Percentiles rank a stretch among this genome's conserved stretches.
These are phyloP conservation scores for Venturia canescens DNA, from an alignment of 1,140 invertebrate species.

Conservation along the genomic window DNA sequence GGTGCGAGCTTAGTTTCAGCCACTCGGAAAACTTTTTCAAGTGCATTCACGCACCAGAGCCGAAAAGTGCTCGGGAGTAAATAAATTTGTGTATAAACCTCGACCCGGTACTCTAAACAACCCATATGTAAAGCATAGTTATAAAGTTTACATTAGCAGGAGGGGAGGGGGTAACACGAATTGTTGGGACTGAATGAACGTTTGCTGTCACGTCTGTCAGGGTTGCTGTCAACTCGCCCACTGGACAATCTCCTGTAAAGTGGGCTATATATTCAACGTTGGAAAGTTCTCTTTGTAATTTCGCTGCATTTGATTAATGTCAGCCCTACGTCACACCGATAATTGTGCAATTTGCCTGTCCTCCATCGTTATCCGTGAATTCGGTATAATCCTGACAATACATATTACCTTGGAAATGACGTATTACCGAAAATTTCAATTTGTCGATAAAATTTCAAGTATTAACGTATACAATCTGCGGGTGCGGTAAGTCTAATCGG, in stretches of 20 bases:
- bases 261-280: slow-evolving; percentile 38
- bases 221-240: not conserved
- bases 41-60: no score
- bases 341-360: slow-evolving; percentile 72
- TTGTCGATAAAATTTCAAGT: slow-evolving; percentile 35
- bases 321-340: slow-evolving; percentile 54
- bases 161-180: slow-evolving; percentile 13
- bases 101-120: not conserved
- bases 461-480: no score
- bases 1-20: no score
- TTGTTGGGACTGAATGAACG: slow-evolving; percentile 4
- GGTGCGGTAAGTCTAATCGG: no score
- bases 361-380: slow-evolving; percentile 22
- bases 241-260: not conserved
- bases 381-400: not conserved
- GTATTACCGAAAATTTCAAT: no score
- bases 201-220: slow-evolving; percentile 14
- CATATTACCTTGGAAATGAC: not conserved
- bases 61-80: not conserved
- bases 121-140: not conserved
- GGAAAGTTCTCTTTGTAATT: slow-evolving; percentile 73
- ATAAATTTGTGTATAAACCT: not conserved
- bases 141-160: slow-evolving; percentile 12
- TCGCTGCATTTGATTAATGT: slow-evolving; percentile 69
- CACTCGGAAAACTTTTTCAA: no score